Evolutionary conservation across 2,888 invertebrate genomes (phyloP).

Genomic region (Epirrhoe alternata): DNA sequence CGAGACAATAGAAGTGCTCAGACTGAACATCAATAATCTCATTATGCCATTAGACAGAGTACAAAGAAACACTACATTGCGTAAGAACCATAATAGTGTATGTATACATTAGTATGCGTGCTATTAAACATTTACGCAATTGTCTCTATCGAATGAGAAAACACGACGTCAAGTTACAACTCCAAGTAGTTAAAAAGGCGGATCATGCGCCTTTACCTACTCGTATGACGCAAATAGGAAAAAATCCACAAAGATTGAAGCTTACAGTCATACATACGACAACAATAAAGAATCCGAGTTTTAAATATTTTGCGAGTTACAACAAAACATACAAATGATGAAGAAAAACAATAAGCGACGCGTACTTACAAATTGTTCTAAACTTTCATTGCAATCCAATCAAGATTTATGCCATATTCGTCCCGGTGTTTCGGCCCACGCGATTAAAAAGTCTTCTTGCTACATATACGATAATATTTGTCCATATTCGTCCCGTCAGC

Average conservation of each 20-base stretch:
- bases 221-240: not conserved
- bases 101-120: not conserved
- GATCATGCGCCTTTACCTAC: not conserved
- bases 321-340: too few species aligned
- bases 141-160: not conserved
- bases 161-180: not conserved
- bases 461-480: too few species aligned
- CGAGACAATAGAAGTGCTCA: not conserved
- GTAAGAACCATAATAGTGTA: not conserved
- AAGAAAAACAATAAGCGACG: too few species aligned
- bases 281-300: too few species aligned
- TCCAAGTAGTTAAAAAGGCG: not conserved
- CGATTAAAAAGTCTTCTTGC: too few species aligned
- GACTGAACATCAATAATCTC: not conserved
- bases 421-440: too few species aligned
- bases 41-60: not conserved
- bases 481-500: too few species aligned
- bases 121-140: not conserved
- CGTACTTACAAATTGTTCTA: too few species aligned
- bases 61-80: not conserved
- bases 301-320: too few species aligned
- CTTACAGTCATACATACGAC: too few species aligned
- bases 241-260: not conserved
- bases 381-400: too few species aligned
- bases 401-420: too few species aligned